These are phyloP conservation scores for Cryptoprocta ferox DNA, from an alignment of 2,797 vertebrate genomes.

Conservation along the genomic window DNA sequence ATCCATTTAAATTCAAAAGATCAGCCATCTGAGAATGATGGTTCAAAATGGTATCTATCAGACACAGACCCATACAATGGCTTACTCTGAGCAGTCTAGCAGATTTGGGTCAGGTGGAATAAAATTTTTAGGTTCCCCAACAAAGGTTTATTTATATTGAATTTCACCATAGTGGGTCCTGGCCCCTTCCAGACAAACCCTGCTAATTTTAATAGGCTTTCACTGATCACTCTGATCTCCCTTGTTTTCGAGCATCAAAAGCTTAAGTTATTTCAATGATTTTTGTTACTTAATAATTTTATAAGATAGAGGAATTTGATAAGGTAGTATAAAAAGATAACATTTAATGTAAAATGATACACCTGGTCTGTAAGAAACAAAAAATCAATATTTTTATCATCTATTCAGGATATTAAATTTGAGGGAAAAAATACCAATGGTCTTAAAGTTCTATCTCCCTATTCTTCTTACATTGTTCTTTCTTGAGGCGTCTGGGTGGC, in stretches of 20 bases:
- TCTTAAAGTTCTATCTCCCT: not conserved
- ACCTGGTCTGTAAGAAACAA: not conserved
- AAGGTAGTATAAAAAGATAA: not conserved
- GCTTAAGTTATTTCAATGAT: not conserved
- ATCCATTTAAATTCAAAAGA: not conserved
- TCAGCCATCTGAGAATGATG: not conserved
- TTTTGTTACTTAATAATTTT: not conserved
- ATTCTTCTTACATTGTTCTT: not conserved
- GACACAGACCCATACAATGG: not conserved
- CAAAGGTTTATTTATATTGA: not conserved
- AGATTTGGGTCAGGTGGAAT: not conserved
- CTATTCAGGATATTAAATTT: not conserved
- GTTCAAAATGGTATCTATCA: not conserved
- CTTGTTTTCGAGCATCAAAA: not conserved
- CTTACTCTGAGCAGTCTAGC: not conserved
- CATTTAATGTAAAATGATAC: not conserved
- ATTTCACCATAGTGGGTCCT: not conserved
- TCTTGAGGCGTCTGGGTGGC: not conserved
- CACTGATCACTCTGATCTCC: not conserved
- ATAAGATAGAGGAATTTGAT: not conserved
- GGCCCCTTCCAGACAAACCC: not conserved
- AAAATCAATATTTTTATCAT: not conserved
- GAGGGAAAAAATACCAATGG: rapidly evolving
- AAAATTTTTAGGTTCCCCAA: not conserved
- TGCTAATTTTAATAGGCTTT: not conserved